Evolutionary conservation across 2,797 vertebrate species (phyloP).

Genomic region (Epinephelus awoara): DNA sequence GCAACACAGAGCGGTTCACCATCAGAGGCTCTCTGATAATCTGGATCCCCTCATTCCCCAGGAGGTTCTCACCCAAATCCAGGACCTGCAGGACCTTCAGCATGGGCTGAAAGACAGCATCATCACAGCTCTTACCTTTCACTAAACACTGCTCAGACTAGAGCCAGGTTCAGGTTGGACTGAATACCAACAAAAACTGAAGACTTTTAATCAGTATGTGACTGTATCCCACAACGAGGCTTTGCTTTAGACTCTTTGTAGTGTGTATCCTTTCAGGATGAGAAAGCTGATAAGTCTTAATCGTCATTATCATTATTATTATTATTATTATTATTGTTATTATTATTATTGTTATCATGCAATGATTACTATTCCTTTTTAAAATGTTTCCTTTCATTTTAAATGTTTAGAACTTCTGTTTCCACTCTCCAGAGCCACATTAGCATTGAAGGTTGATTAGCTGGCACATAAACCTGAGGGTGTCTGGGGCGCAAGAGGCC

Average conservation of each 20-base stretch:
- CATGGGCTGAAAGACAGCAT: constrained; percentile 73
- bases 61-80: constrained; percentile 81
- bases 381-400: constrained; percentile 68
- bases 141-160: not conserved
- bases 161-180: not conserved
- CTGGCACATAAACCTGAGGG: constrained; percentile 73
- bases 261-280: constrained; percentile 18
- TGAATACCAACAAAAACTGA: not conserved
- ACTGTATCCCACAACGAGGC: not conserved
- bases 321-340: constrained; percentile 29
- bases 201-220: not conserved
- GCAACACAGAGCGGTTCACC: constrained; percentile 77
- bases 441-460: constrained; percentile 82
- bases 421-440: constrained; percentile 80
- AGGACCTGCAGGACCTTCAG: constrained; percentile 81
- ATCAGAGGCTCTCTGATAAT: constrained; percentile 83
- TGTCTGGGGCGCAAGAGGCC: constrained; percentile 69
- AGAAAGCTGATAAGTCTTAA: constrained; percentile 44
- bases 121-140: not conserved
- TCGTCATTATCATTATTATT: not conserved
- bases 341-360: constrained; percentile 29
- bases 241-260: not conserved
- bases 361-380: constrained; percentile 62
- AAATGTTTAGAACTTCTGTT: constrained; percentile 69
- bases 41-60: constrained; percentile 82